Percentiles rank a stretch among this genome's conserved stretches.
Evolutionary conservation across 2,797 vertebrate genomes (phyloP).

Genomic region (Argyrosomus regius): DNA sequence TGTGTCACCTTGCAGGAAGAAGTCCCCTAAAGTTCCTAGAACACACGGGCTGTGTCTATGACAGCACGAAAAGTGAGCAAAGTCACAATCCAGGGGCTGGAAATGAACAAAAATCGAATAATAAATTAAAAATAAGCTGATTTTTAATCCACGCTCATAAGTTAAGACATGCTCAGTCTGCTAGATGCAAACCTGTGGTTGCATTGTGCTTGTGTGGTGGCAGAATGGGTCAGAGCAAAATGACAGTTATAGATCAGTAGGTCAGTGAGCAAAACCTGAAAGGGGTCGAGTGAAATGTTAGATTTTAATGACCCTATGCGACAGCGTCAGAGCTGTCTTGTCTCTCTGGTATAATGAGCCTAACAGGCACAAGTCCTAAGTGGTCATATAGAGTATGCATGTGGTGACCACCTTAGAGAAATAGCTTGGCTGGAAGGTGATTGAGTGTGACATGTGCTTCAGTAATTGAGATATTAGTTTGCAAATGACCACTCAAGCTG

Average conservation of each 20-base stretch:
- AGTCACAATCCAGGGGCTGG: background rate
- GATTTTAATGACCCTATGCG: constrained; percentile 49
- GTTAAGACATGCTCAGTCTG: background rate
- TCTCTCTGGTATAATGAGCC: constrained; percentile 55
- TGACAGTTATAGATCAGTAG: constrained; percentile 34
- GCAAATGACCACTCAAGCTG: constrained; percentile 27
- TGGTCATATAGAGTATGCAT: constrained; percentile 35
- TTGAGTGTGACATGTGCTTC: constrained; percentile 28
- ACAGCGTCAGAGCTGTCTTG: constrained; percentile 39
- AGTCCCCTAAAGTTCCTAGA: constrained; percentile 60
- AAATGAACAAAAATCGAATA: background rate
- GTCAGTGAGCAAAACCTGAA: constrained; percentile 25
- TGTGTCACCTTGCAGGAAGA: constrained; percentile 74
- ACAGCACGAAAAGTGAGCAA: background rate
- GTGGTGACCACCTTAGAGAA: constrained; percentile 20
- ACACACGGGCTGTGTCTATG: background rate
- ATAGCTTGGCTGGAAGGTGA: background rate
- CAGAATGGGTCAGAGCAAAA: constrained; percentile 11
- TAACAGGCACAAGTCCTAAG: constrained; percentile 63
- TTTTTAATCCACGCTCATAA: background rate
- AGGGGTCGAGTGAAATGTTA: constrained; percentile 56
- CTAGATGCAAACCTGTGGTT: constrained; percentile 7
- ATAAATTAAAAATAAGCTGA: background rate
- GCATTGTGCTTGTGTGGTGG: background rate
- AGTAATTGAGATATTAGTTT: constrained; percentile 40